Conservation (phyloP, 30 jellyfish, hydroid and myxozoan species). For the Pelagia noctiluca region DNA sequence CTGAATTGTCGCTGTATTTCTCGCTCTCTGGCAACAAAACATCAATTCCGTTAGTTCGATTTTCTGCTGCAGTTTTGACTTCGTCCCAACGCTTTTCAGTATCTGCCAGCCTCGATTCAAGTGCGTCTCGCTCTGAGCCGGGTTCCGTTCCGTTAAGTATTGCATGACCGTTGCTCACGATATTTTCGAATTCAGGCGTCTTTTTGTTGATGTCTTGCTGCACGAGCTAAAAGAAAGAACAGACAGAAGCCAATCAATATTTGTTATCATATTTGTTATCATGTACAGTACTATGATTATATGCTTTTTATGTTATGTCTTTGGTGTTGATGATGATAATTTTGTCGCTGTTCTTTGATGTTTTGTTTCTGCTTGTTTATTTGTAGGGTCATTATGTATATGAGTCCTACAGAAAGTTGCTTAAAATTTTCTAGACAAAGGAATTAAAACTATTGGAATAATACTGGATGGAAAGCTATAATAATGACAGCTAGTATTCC, state of each 20-base stretch:
- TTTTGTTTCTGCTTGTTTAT: no score
- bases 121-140: conserved; percentile 81
- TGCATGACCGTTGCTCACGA: conserved; percentile 76
- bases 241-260: not conserved
- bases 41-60: conserved; percentile 75
- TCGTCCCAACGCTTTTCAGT: conserved; percentile 79
- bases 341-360: no score
- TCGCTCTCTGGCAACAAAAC: conserved; percentile 71
- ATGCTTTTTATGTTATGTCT: no score
- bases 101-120: conserved; percentile 72
- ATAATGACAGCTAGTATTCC: no score
- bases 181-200: conserved; percentile 84
- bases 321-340: no score
- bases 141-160: conserved; percentile 80
- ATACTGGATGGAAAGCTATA: no score
- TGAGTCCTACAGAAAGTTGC: no score
- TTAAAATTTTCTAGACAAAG: no score
- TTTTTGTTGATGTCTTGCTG: conserved; percentile 82
- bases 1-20: conserved; percentile 63
- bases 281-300: no score
- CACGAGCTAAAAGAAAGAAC: conserved; percentile 64
- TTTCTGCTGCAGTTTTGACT: conserved; percentile 58
- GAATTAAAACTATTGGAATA: no score
- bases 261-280: no score
- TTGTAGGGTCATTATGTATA: no score